Percentiles rank a stretch among this genome's conserved stretches.
Conservation (phyloP, 2,113 vertebrate genomes). For the Pollimyrus isidori region DNA sequence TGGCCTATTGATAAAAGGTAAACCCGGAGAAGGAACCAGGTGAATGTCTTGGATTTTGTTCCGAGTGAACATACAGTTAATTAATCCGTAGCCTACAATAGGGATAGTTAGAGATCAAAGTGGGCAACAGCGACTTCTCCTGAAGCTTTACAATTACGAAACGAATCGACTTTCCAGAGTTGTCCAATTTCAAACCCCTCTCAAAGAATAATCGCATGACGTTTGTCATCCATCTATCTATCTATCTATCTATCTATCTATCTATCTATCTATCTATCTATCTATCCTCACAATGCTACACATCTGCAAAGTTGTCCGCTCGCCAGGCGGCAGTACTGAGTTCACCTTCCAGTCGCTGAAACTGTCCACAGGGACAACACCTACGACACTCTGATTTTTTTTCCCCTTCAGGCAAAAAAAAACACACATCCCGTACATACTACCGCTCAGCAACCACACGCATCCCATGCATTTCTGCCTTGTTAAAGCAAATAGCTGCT, state of each 20-base stretch:
- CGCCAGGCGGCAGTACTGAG: conserved; percentile 25
- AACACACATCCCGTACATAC: not conserved
- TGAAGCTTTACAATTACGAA: not conserved
- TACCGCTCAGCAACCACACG: not conserved
- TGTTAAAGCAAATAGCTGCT: not conserved
- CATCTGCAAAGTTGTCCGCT: not conserved
- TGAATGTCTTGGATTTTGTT: not conserved
- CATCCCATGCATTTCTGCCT: not conserved
- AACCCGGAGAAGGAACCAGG: not conserved
- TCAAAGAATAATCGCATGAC: not conserved
- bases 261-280: not conserved
- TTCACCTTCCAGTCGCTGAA: not conserved
- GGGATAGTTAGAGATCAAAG: not conserved
- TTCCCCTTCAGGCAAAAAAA: not conserved
- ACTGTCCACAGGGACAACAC: not conserved
- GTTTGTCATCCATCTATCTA: not conserved
- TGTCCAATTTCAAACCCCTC: not conserved
- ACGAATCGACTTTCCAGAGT: not conserved
- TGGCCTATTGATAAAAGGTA: not conserved
- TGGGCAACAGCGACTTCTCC: not conserved
- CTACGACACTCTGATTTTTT: not conserved
- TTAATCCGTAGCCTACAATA: not conserved
- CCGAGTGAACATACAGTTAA: not conserved
- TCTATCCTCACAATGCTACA: not conserved
- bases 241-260: not conserved